Conservation (phyloP, 2,113 vertebrate genomes). For the Callorhinus ursinus region DNA sequence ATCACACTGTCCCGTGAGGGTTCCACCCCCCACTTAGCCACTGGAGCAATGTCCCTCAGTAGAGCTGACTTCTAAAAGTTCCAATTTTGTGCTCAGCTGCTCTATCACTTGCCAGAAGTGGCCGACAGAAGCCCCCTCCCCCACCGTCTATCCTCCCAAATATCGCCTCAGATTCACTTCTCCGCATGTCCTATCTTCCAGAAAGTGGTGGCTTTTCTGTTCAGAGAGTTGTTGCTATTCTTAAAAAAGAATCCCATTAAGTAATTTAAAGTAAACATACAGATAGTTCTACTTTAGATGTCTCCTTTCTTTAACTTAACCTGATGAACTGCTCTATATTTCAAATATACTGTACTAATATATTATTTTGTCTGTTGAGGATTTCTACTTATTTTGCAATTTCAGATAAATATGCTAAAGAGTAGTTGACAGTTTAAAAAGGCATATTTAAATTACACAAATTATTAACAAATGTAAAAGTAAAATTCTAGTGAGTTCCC, state of each 20-base stretch:
- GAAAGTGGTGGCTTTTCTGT: too few species aligned
- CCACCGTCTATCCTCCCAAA: too few species aligned
- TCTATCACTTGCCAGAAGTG: too few species aligned
- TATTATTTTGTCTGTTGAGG: conserved; percentile 13
- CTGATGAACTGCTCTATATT: background rate
- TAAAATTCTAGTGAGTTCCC: background rate
- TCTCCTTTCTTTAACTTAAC: conserved; percentile 41
- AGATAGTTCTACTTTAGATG: conserved; percentile 24
- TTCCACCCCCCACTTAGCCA: too few species aligned
- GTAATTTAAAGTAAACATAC: conserved; percentile 67
- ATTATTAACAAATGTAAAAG: background rate
- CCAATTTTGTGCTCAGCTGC: too few species aligned
- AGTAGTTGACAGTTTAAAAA: background rate
- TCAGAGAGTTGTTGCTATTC: background rate
- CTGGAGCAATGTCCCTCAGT: too few species aligned
- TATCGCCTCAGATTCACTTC: too few species aligned
- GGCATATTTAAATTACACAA: background rate
- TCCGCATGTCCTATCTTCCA: too few species aligned
- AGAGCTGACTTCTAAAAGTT: too few species aligned
- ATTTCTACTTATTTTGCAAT: background rate
- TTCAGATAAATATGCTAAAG: background rate
- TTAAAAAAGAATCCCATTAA: conserved; percentile 54
- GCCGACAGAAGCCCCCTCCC: too few species aligned
- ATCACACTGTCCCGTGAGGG: too few species aligned
- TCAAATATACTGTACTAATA: conserved; percentile 26